Base-by-base conservation (phyloP, 2,888 invertebrate genomes). In the Cryptus armator region DNA sequence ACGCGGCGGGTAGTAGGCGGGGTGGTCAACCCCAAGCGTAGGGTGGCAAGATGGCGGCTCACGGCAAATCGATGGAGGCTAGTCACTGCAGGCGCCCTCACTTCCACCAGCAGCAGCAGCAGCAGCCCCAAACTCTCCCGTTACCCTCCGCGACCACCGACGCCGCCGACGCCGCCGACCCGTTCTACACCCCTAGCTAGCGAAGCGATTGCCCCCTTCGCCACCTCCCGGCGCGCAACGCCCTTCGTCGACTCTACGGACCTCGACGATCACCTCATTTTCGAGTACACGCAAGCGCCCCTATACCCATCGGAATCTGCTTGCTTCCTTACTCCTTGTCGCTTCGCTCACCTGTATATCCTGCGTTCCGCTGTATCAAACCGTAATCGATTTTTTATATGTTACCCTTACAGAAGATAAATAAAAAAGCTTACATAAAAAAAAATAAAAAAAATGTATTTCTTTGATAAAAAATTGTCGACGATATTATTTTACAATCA, bases 61-160 rank as follows among this genome's bases (percentile, higher is more conserved):
- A 92, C 91, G 92, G 93, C 91, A 93, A 93, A 94, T 93, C 93
- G 93, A 93, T 93, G 93, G 93, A 93, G 93, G 93, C 93, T 93
- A 93, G 93, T 93, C 93, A 93, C 93, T 93, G 93, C 93, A 92
- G 91, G 92, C 93, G 91, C 92, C 93, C 93, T 91, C 93, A 90
- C 91, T 92, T 91, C 92, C 91, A 90, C 90, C 88, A 83, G 82
- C 80, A 83, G 75, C 78, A 82, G 75, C 78, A 82, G 82, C 84
- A 80, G 56, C 87, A 84, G 76, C 85, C 81, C 88, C 89, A 88
- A 89, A 86, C 89, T 87, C 89, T 86, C 87, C 87, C 87, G 83
- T 84, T 83, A 80, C 85, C 86, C 85, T 83, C 82, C 83, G 77
- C 84, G 68, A 75, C 86, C 88, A 80, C 89, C 81, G 83, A 84